Evolutionary conservation across 2,888 invertebrate species (phyloP).

Genomic region (Xanthorhoe spadicearia): DNA sequence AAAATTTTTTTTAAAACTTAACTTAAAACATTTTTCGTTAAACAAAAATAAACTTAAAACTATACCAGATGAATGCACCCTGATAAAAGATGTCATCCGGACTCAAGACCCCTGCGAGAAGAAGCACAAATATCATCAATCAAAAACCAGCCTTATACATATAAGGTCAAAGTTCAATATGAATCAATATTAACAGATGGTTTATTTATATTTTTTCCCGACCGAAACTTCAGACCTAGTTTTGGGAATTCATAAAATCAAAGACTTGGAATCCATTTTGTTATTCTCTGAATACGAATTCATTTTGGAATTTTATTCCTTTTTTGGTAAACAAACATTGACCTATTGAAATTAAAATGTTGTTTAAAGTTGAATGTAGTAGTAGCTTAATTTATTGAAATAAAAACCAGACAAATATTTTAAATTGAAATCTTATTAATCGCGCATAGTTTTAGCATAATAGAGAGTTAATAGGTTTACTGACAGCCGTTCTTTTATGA

Average conservation of each 20-base stretch:
- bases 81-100: constrained; percentile 83
- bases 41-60: constrained; percentile 64
- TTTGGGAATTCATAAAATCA: constrained; percentile 82
- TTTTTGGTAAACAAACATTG: constrained; percentile 19
- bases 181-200: constrained; percentile 41
- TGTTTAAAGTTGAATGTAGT: neutral
- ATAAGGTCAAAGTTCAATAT: constrained; percentile 57
- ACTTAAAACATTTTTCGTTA: constrained; percentile 52
- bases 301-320: constrained; percentile 49
- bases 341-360: constrained; percentile 7
- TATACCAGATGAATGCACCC: constrained; percentile 77
- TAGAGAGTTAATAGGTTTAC: too few relatives aligned
- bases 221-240: constrained; percentile 79
- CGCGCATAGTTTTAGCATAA: too few relatives aligned
- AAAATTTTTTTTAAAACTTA: too few relatives aligned
- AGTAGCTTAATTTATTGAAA: neutral
- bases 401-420: neutral
- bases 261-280: constrained; percentile 65
- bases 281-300: constrained; percentile 68
- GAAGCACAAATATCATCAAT: constrained; percentile 54
- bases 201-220: constrained; percentile 61
- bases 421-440: neutral
- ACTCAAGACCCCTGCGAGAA: constrained; percentile 72
- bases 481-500: too few relatives aligned
- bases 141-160: constrained; percentile 55